phyloP scores from a whole-genome alignment of 92 coral and sea anemone species.

The Isaurus tuberculatus region DNA sequence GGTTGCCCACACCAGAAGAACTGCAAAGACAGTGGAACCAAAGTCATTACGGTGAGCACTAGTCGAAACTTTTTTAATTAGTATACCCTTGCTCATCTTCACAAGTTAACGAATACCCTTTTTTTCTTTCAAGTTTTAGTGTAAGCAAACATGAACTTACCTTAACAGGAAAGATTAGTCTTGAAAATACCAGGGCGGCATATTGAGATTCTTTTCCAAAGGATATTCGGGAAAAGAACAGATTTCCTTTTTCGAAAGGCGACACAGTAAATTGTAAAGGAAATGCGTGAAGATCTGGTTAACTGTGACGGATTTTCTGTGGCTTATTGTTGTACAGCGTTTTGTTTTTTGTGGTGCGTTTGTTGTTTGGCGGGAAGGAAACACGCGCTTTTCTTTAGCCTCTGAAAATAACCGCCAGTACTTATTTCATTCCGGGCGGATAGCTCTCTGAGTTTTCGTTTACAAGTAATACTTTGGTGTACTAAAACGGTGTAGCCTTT shows the following conservation, averaged over 20 bases:
- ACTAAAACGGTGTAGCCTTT: not conserved
- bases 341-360: not conserved
- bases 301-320: not conserved
- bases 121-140: no score
- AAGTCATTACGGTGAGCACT: conserved; percentile 18
- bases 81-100: no score
- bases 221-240: no score
- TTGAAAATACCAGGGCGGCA: not conserved
- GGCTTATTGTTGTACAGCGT: not conserved
- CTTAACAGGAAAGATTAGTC: not conserved
- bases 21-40: conserved; percentile 23
- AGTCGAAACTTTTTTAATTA: not conserved
- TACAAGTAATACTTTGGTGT: not conserved
- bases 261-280: not conserved
- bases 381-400: not conserved
- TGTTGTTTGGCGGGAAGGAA: not conserved
- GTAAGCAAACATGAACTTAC: no score
- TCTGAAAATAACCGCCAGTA: not conserved
- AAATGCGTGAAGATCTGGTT: not conserved
- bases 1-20: conserved; percentile 33
- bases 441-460: no score
- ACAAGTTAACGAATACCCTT: no score
- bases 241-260: not conserved
- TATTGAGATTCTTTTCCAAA: not conserved
- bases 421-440: no score